Evolutionary conservation across 2,797 vertebrate species (phyloP), one percentile per base, ranked within the genome.

Genomic region (Etheostoma nigrum): DNA sequence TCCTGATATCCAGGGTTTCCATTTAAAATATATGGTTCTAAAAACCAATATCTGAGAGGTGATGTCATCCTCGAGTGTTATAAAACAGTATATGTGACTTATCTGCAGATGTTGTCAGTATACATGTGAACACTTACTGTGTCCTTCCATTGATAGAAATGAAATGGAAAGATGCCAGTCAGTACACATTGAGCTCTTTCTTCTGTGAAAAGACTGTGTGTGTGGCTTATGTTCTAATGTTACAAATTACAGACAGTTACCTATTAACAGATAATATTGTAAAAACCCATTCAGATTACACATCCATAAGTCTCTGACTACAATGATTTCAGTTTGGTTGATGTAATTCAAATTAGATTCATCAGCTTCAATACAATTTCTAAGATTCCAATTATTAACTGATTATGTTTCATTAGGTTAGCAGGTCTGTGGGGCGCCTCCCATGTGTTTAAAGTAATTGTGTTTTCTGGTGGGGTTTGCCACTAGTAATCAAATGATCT

Each of bases 381-480:
- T 45, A 73, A 86, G 79, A 55, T 82, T 82, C 84, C 78, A 73
- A 90, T 88, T 88, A 90, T 89, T 68, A 88, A 92, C 83, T 87
- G 68, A 90, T 91, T 90, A 78, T 40, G 78, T 76, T 49, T 74
- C 74, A 91, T 84, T 86, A 66, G 75, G 68, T 86, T 84, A 78
- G 73, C 62, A 68, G 73, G 67, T 71, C 72, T 44, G 27, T 27
- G 66, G 63, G 63, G 67, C 25, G 48, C 12, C 67, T 81, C 72
- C 63, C 67, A 27, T 44, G 80, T 78, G 82, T 80, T 80, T n/a
- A 4, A 59, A 66, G 69, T 91, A 89, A 91, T 90, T 69, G 54
- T 42, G 69, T 89, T 90, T 87, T 60, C 68, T 19, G 18, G 59
- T 36, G 48, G 52, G 62, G 0, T 8, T 74, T 59, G 68, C 71